Evolutionary conservation across 1,140 invertebrate genomes (phyloP).

Genomic region (Hirudo medicinalis): DNA sequence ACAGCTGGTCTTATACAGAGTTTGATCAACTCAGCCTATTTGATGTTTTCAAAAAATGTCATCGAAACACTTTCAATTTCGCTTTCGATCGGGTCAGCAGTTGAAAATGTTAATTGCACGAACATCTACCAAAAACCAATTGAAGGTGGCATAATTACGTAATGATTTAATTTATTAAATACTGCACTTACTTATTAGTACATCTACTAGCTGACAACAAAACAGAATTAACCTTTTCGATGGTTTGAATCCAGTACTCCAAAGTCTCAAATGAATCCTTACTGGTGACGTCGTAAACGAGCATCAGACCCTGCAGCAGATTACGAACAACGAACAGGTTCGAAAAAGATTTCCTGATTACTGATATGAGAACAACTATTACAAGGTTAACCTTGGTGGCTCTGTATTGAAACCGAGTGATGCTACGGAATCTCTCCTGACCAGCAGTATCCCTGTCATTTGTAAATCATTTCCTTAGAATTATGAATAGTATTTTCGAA

Average conservation of each 20-base stretch:
- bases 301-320: not conserved
- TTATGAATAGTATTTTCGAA: no score
- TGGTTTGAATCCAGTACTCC: slow-evolving; percentile 14
- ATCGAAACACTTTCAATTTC: no score
- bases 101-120: no score
- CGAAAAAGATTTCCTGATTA: not conserved
- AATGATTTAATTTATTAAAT: no score
- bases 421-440: slow-evolving; percentile 63
- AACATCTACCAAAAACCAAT: no score
- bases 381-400: slow-evolving; percentile 28
- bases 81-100: no score
- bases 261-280: slow-evolving; percentile 11
- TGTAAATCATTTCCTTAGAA: no score
- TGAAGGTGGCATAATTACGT: no score
- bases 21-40: not conserved
- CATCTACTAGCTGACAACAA: not conserved
- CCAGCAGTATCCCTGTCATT: slow-evolving; percentile 70
- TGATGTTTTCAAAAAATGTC: not conserved
- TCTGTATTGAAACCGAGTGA: slow-evolving; percentile 38
- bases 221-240: slow-evolving; percentile 9
- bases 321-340: not conserved
- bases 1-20: no score
- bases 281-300: slow-evolving; percentile 12
- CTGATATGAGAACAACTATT: not conserved
- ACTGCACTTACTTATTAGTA: no score